These are phyloP conservation scores for Willisornis vidua DNA, from an alignment of 2,113 vertebrate species.

Conservation along the genomic window DNA sequence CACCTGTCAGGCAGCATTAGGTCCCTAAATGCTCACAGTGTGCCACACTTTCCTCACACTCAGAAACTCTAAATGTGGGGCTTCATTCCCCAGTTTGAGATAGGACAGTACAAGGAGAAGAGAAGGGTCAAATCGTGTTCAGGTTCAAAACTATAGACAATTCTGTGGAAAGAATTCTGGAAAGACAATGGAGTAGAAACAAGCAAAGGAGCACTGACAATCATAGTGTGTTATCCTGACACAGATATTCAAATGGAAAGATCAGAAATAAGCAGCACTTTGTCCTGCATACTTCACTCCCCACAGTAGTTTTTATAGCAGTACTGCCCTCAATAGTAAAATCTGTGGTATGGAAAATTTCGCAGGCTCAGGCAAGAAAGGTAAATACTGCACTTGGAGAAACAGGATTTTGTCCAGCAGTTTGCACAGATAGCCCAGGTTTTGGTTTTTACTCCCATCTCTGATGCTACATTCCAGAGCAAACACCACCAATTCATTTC, in stretches of 20 bases:
- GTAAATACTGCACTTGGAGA: neutral
- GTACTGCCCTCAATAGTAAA: slow-evolving; percentile 56
- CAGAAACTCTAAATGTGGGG: neutral
- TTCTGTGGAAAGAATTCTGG: neutral
- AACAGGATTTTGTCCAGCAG: neutral
- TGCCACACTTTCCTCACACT: neutral
- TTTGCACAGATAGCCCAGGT: neutral
- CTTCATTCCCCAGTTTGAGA: neutral
- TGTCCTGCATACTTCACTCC: neutral
- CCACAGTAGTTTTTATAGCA: slow-evolving; percentile 7
- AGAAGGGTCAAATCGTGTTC: neutral
- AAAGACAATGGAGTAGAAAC: neutral
- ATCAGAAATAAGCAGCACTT: neutral
- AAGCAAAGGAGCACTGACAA: neutral
- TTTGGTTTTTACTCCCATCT: neutral
- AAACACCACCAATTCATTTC: neutral
- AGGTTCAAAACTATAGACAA: neutral
- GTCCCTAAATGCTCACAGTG: neutral
- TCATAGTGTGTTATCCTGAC: neutral
- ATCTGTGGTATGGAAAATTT: neutral
- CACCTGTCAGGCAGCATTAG: slow-evolving; percentile 34
- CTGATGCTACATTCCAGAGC: slow-evolving; percentile 1
- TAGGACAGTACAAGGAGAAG: neutral
- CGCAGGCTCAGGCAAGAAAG: neutral
- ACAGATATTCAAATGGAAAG: neutral